These are phyloP conservation scores for Philopotamus ludificatus DNA, from an alignment of 1,140 invertebrate species.

Conservation along the genomic window DNA sequence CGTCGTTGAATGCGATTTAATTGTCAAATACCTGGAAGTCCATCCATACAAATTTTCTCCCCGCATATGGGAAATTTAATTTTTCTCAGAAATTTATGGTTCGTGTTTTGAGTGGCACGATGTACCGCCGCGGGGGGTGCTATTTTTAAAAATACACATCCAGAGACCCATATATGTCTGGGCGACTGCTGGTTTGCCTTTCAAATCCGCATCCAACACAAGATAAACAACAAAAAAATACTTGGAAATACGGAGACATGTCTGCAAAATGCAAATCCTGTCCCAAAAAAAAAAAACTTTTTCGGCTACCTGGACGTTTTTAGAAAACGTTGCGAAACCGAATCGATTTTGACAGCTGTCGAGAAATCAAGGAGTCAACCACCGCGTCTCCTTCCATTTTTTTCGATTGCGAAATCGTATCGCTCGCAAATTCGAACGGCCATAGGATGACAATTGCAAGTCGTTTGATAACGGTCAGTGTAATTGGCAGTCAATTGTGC, in stretches of 20 bases:
- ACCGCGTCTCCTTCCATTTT: too few relatives aligned
- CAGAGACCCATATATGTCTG: neutral
- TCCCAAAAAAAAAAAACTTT: neutral
- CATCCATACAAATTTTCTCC: too few relatives aligned
- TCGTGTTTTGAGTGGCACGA: neutral
- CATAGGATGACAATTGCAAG: neutral
- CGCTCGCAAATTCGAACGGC: neutral
- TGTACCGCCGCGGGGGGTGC: neutral
- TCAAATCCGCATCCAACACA: neutral
- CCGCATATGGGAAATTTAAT: neutral
- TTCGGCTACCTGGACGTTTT: neutral
- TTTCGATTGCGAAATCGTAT: neutral
- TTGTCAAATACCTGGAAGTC: too few relatives aligned
- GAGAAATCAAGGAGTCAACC: neutral
- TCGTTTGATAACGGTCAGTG: conserved; percentile 4
- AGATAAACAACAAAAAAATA: neutral
- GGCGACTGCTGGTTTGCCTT: neutral
- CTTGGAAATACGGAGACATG: neutral
- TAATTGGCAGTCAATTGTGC: conserved; percentile 9
- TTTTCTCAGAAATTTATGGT: neutral
- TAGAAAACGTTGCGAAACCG: neutral
- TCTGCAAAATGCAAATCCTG: neutral
- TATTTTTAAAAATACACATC: neutral
- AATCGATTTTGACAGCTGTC: neutral
- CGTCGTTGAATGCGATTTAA: too few relatives aligned